Percentiles rank a stretch among this genome's conserved stretches.
Conservation (phyloP, 2,113 vertebrate genomes). For the Ochotona curzoniae region DNA sequence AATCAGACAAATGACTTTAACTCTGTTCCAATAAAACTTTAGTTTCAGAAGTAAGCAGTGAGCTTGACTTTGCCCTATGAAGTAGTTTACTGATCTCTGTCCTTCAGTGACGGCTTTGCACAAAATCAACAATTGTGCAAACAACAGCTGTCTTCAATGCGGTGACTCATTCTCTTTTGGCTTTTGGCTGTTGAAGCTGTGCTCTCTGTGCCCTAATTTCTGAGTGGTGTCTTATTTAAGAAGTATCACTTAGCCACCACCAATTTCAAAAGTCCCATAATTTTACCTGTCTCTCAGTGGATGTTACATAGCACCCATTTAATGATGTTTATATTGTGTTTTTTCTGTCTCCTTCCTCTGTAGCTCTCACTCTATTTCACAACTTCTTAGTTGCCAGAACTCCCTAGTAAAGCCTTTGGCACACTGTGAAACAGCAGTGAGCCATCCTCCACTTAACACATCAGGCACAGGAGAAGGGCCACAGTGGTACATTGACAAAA, state of each 20-base stretch:
- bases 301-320: neutral
- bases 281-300: neutral
- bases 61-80: neutral
- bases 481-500: neutral
- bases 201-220: neutral
- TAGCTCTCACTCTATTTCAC: neutral
- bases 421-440: neutral
- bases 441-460: neutral
- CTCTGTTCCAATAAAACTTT: conserved; percentile 37
- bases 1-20: neutral
- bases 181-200: neutral
- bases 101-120: neutral
- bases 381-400: neutral
- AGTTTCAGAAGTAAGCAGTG: conserved; percentile 15
- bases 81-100: neutral
- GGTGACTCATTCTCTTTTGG: neutral
- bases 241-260: neutral
- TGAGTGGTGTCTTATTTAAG: neutral
- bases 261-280: neutral
- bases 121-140: neutral
- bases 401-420: neutral
- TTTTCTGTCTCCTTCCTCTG: neutral
- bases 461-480: neutral
- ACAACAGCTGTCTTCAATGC: neutral
- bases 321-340: neutral